Conservation (phyloP, 2,113 vertebrate genomes). For the Mus musculus region GRCm39 chr15:13555501-13556000, state of each 20-base stretch:
- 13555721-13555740: conserved; percentile 51
- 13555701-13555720: not conserved
- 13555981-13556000: conserved; percentile 66
- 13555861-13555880: conserved; percentile 1
- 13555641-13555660: not conserved
- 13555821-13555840: conserved; percentile 44
- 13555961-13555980: conserved; percentile 41
- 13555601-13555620: conserved; percentile 64
- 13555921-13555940: conserved; percentile 58
- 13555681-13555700: conserved; percentile 33
- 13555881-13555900: conserved; percentile 57
- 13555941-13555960: conserved; percentile 56
- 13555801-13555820: conserved; percentile 60
- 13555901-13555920: conserved; percentile 57
- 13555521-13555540: not conserved
- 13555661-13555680: conserved; percentile 64
- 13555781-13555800: conserved; percentile 41
- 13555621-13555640: conserved; percentile 38
- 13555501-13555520: not conserved
- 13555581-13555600: conserved; percentile 61
- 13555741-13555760: conserved; percentile 27
- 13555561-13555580: conserved; percentile 51
- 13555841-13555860: conserved; percentile 31
- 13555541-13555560: not conserved
- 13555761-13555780: not conserved